Evolutionary conservation across 2,888 invertebrate species (phyloP).

Genomic region (Abrostola tripartita): DNA sequence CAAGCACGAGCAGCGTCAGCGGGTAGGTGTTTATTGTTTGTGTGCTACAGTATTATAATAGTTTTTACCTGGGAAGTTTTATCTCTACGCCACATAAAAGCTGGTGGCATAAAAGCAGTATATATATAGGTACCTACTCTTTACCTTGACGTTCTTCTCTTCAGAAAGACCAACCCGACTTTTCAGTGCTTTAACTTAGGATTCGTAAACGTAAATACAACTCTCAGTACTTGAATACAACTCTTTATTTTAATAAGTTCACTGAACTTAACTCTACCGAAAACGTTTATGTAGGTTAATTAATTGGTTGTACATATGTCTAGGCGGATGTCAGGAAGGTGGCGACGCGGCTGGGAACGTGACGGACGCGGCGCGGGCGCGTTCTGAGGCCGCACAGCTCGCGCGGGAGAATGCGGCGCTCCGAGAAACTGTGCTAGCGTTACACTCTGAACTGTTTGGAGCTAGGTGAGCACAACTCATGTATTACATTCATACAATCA

Average conservation of each 20-base stretch:
- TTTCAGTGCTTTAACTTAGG: no score
- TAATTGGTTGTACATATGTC: slow-evolving; percentile 8
- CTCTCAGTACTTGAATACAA: no score
- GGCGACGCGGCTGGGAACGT: slow-evolving; percentile 74
- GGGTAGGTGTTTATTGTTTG: slow-evolving; percentile 59
- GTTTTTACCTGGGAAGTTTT: no score
- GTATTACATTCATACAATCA: background rate
- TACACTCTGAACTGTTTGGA: slow-evolving; percentile 95
- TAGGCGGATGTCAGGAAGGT: slow-evolving; percentile 75
- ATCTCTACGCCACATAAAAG: background rate
- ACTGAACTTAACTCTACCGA: no score
- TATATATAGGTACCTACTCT: background rate
- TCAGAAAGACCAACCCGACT: no score
- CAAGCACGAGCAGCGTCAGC: slow-evolving; percentile 89
- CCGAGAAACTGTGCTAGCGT: slow-evolving; percentile 91
- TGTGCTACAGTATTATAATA: background rate
- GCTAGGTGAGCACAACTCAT: slow-evolving; percentile 83
- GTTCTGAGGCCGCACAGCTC: slow-evolving; percentile 88
- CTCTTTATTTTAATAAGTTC: no score
- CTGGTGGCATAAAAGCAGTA: no score
- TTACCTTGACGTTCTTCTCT: background rate
- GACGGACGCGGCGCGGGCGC: slow-evolving; percentile 87
- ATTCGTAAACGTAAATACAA: no score
- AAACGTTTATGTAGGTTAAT: no score
- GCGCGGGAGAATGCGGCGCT: slow-evolving; percentile 91